A percentile compares a stretch with the other conserved stretches of the same genome.
Conservation (phyloP, 1,140 invertebrate species). For the Drosophila busckii region DNA sequence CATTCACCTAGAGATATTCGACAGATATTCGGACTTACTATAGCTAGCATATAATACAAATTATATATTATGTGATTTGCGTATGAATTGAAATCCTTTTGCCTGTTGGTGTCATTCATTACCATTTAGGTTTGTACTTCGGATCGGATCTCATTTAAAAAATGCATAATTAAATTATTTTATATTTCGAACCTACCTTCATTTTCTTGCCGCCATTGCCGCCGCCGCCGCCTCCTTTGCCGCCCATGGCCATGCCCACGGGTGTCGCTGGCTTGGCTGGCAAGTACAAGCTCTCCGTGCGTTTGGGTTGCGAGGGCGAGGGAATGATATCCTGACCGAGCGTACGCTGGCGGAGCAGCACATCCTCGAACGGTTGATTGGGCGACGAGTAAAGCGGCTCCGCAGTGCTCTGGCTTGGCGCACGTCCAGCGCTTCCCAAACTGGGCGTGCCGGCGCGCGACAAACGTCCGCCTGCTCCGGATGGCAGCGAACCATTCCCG, state of each 20-base stretch:
- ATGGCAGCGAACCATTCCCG: constrained; percentile 80
- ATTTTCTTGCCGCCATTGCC: constrained; percentile 79
- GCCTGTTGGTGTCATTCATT: no score
- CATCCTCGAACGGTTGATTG: constrained; percentile 87
- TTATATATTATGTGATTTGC: no score
- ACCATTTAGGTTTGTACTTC: no score
- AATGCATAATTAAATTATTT: constrained; percentile 1
- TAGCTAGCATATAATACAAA: no score
- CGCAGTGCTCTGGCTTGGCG: constrained; percentile 46
- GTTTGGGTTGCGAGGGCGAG: constrained; percentile 89
- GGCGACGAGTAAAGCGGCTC: constrained; percentile 59
- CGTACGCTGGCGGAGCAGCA: constrained; percentile 87
- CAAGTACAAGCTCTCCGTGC: constrained; percentile 91
- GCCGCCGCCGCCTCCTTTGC: constrained; percentile 78
- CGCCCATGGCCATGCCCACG: constrained; percentile 78
- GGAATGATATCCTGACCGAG: constrained; percentile 93
- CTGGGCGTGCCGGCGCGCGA: constrained; percentile 79
- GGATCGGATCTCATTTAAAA: not conserved
- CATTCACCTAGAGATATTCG: no score
- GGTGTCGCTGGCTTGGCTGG: constrained; percentile 80
- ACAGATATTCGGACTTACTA: no score
- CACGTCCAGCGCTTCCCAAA: constrained; percentile 49
- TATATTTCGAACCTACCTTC: constrained; percentile 54
- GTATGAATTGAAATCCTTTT: no score
- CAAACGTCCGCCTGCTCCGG: constrained; percentile 77